Evolutionary conservation across 2,888 invertebrate genomes (phyloP).

Genomic region (Drosophila imparisetae): DNA sequence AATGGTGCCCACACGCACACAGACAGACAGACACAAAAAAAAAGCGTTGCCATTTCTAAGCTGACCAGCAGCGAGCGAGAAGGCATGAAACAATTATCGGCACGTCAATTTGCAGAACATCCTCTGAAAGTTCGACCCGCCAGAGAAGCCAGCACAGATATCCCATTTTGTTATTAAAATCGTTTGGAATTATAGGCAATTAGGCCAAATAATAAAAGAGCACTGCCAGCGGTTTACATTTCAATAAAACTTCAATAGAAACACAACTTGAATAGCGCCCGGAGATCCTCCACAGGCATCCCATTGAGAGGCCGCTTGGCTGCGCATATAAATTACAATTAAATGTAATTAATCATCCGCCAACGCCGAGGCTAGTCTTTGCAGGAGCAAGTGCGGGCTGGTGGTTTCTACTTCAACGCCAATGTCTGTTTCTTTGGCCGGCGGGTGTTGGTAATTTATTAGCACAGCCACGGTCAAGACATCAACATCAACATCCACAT

Average conservation of each 20-base stretch:
- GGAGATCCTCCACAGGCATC: slow-evolving; percentile 15
- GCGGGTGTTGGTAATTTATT: slow-evolving; percentile 48
- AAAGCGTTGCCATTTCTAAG: slow-evolving; percentile 8
- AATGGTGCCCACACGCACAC: slow-evolving; percentile 26
- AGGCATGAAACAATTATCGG: slow-evolving; percentile 13
- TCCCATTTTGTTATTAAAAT: slow-evolving; percentile 46
- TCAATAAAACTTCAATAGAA: slow-evolving; percentile 57
- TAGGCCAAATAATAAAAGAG: slow-evolving; percentile 44
- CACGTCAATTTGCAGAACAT: slow-evolving; percentile 23
- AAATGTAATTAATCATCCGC: slow-evolving; percentile 76
- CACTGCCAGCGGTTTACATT: slow-evolving; percentile 49
- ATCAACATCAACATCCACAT: slow-evolving; percentile 39
- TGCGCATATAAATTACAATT: slow-evolving; percentile 73
- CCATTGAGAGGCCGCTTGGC: slow-evolving; percentile 32
- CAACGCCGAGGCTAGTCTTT: slow-evolving; percentile 6
- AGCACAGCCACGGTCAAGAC: slow-evolving; percentile 50
- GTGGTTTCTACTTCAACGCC: slow-evolving; percentile 12
- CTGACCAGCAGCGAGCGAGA: slow-evolving; percentile 65
- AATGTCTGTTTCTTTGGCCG: slow-evolving; percentile 8
- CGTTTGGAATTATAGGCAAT: slow-evolving; percentile 65
- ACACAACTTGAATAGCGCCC: slow-evolving; percentile 11
- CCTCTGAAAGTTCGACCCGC: slow-evolving; percentile 3
- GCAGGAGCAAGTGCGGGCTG: not conserved
- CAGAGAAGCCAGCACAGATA: slow-evolving; percentile 18
- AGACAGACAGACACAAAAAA: not conserved